Percentiles rank a stretch among this genome's conserved stretches.
phyloP scores from a whole-genome alignment of 2,113 vertebrate species.

The Mormyrus lacerda region DNA sequence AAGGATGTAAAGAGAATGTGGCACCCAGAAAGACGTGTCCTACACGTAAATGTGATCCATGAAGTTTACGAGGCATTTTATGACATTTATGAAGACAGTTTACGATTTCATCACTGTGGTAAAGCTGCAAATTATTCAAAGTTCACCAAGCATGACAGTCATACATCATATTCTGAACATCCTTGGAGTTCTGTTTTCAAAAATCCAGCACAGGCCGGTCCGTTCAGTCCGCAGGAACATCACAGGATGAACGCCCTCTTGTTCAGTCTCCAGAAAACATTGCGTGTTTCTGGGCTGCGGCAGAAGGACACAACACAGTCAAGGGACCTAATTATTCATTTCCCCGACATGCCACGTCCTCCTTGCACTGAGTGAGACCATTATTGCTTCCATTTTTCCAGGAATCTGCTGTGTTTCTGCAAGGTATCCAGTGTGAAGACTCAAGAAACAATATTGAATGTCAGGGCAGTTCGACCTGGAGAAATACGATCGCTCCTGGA shows the following conservation, averaged over 20 bases:
- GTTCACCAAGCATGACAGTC: background rate
- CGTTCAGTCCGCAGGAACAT: background rate
- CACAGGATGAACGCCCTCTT: background rate
- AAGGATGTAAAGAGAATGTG: background rate
- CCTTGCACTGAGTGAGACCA: background rate
- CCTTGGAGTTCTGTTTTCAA: background rate
- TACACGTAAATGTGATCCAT: background rate
- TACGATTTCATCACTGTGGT: background rate
- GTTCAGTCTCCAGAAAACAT: background rate
- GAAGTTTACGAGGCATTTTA: background rate
- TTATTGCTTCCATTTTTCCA: background rate
- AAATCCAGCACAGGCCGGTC: background rate
- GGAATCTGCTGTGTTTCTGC: background rate
- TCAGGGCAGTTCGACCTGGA: background rate
- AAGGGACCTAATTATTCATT: background rate
- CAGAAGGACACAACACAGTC: background rate
- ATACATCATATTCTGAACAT: slow-evolving; percentile 1
- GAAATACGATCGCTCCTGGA: background rate
- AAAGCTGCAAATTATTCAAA: background rate
- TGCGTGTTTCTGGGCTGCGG: background rate
- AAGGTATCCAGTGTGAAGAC: background rate
- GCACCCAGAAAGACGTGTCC: background rate
- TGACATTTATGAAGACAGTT: slow-evolving; percentile 1
- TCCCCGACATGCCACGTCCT: background rate
- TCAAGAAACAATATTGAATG: background rate